These are phyloP conservation scores for Sarcophaga variegata DNA, from an alignment of 2,888 invertebrate species.

Conservation along the genomic window DNA sequence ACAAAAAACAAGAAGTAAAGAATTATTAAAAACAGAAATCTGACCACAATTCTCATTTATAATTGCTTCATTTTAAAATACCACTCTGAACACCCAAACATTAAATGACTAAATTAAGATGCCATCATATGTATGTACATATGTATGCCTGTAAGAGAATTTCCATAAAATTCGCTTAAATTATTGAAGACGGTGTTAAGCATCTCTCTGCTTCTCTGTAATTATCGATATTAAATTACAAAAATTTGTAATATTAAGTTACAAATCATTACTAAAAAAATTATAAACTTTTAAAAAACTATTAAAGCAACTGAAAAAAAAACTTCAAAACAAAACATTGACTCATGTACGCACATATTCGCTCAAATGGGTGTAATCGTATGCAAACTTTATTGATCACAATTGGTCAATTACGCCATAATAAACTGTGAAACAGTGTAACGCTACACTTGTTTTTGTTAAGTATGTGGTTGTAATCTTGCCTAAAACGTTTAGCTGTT, in stretches of 20 bases:
- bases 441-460: constrained; percentile 12
- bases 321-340: background rate
- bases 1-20: too few species aligned
- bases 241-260: constrained; percentile 66
- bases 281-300: constrained; percentile 61
- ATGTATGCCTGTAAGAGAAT: background rate
- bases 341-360: background rate
- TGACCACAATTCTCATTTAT: too few species aligned
- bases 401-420: constrained; percentile 56
- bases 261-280: constrained; percentile 69
- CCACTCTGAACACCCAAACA: background rate
- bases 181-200: constrained; percentile 29
- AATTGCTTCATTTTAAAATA: too few species aligned
- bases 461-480: constrained; percentile 44
- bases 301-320: constrained; percentile 8
- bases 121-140: background rate
- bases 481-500: constrained; percentile 35
- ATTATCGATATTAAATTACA: constrained; percentile 61
- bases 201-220: constrained; percentile 16
- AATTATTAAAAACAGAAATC: too few species aligned
- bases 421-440: constrained; percentile 18
- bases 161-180: constrained; percentile 49
- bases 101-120: background rate
- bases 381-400: constrained; percentile 66
- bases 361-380: constrained; percentile 64